These are phyloP conservation scores for Tachypleus tridentatus DNA, from an alignment of 1,140 invertebrate species.

Conservation along the genomic window DNA sequence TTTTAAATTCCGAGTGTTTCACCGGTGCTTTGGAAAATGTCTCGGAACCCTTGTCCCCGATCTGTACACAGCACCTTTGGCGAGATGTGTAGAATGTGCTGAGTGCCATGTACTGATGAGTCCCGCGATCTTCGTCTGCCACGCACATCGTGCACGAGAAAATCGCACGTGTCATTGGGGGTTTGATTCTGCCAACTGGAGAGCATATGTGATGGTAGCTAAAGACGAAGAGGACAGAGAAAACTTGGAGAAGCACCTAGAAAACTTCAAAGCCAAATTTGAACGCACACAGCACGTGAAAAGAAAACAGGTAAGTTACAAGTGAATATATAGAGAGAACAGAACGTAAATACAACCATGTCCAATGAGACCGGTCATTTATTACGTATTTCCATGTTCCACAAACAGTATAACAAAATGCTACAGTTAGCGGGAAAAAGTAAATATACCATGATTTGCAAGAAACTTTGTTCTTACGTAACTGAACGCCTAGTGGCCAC, in stretches of 20 bases:
- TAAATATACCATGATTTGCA: too few species aligned
- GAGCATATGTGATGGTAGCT: constrained; percentile 70
- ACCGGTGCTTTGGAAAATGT: constrained; percentile 93
- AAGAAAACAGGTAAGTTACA: constrained; percentile 39
- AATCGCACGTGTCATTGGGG: constrained; percentile 96
- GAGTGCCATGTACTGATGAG: constrained; percentile 77
- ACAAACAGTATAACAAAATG: too few species aligned
- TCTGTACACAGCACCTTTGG: constrained; percentile 54
- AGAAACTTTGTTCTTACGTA: too few species aligned
- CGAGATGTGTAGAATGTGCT: constrained; percentile 79
- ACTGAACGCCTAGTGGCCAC: too few species aligned
- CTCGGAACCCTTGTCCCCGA: constrained; percentile 73
- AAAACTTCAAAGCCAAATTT: constrained; percentile 51
- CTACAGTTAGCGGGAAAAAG: too few species aligned
- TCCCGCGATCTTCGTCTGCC: constrained; percentile 83
- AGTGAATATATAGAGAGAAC: too few species aligned
- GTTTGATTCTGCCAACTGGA: constrained; percentile 90
- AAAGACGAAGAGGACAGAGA: constrained; percentile 56
- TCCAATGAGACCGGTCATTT: too few species aligned
- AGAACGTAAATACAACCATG: too few species aligned
- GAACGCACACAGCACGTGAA: constrained; percentile 42
- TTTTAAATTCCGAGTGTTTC: constrained; percentile 57
- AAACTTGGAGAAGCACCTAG: constrained; percentile 56
- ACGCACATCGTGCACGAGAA: constrained; percentile 69
- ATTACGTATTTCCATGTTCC: too few species aligned